Percentiles rank a stretch among this genome's conserved stretches.
These are phyloP conservation scores for Octodon degus DNA, from an alignment of 2,113 vertebrate species.

Conservation along the genomic window DNA sequence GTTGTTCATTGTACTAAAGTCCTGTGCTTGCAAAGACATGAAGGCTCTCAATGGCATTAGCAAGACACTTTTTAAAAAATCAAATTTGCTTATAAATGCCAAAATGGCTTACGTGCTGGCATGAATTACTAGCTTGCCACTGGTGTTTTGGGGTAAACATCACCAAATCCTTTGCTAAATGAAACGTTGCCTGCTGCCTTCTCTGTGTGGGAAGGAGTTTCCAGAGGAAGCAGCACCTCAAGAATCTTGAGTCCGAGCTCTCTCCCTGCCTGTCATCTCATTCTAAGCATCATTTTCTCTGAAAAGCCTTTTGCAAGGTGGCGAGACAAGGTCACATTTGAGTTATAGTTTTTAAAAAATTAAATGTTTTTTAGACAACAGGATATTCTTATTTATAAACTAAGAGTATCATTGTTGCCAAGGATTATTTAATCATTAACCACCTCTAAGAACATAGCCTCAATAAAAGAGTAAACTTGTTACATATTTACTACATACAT, in stretches of 20 bases:
- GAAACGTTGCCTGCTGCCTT: background rate
- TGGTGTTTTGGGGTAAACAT: background rate
- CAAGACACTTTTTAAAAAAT: background rate
- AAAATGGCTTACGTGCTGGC: background rate
- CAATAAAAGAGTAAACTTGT: background rate
- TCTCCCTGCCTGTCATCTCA: background rate
- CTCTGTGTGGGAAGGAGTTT: background rate
- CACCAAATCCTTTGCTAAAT: background rate
- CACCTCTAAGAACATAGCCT: background rate
- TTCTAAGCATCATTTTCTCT: background rate
- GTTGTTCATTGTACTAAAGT: background rate
- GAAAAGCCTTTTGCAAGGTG: background rate
- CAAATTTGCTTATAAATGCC: background rate
- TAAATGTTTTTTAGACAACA: background rate
- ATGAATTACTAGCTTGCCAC: background rate
- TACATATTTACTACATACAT: background rate
- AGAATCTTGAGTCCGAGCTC: background rate
- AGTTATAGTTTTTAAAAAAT: background rate
- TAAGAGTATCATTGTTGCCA: background rate
- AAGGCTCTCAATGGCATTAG: background rate
- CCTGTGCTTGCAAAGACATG: background rate
- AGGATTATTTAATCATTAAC: slow-evolving; percentile 9
- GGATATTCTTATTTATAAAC: background rate
- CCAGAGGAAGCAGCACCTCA: background rate
- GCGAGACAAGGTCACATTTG: background rate